A percentile compares a stretch with the other conserved stretches of the same genome.
Evolutionary conservation across 2,888 invertebrate species (phyloP).

Genomic region (Chloroclysta siterata): DNA sequence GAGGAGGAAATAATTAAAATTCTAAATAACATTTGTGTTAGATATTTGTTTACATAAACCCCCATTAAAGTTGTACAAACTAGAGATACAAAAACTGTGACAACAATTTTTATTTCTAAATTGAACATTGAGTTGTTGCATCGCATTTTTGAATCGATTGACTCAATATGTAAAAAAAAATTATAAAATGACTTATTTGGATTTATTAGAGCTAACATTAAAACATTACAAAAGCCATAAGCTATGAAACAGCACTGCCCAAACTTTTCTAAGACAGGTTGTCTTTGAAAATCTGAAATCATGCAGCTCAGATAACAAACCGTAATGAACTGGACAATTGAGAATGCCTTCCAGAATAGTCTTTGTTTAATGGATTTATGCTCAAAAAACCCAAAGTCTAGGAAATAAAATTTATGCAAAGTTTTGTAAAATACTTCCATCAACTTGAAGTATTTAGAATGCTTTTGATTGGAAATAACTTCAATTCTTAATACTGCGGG

Average conservation of each 20-base stretch:
- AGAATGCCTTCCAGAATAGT: conserved; percentile 7
- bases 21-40: too few species aligned
- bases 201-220: background rate
- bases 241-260: background rate
- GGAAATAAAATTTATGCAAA: background rate
- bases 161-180: background rate
- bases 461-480: too few species aligned
- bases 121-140: background rate
- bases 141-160: background rate
- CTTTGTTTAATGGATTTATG: conserved; percentile 8
- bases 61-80: background rate
- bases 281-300: background rate
- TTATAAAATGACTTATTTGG: background rate
- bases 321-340: background rate
- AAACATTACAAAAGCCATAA: background rate
- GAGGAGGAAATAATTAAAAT: background rate
- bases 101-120: background rate
- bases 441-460: conserved; percentile 9
- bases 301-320: background rate
- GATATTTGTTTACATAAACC: too few species aligned
- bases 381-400: conserved; percentile 23
- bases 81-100: background rate
- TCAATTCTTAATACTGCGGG: too few species aligned
- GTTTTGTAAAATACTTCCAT: conserved; percentile 13
- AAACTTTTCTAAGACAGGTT: too few species aligned